Conservation (phyloP, 2,888 invertebrate species). For the Epinotia bilunana region DNA sequence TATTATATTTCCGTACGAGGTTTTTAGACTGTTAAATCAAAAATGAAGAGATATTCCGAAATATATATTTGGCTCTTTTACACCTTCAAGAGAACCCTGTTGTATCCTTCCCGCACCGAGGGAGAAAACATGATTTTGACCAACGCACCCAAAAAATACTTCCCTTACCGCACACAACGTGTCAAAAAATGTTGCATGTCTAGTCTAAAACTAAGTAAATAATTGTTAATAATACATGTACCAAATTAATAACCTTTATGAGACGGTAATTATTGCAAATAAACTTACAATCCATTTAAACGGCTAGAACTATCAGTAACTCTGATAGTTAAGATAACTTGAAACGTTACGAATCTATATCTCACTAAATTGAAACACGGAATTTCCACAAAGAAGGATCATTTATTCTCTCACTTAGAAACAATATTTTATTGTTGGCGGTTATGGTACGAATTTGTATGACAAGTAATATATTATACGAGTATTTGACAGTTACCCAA, state of each 20-base stretch:
- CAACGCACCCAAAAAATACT: too few species aligned
- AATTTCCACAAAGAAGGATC: not conserved
- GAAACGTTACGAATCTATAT: not conserved
- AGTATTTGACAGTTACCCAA: conserved; percentile 1
- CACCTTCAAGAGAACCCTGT: too few species aligned
- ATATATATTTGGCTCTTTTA: too few species aligned
- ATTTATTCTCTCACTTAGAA: not conserved
- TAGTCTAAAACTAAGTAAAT: too few species aligned
- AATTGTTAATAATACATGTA: too few species aligned
- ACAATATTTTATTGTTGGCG: not conserved
- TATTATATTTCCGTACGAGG: too few species aligned
- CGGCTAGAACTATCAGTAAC: not conserved
- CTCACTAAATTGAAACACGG: conserved; percentile 4
- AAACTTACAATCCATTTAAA: not conserved
- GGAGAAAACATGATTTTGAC: too few species aligned
- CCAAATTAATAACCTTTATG: not conserved
- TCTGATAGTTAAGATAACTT: not conserved
- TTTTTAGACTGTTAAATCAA: too few species aligned
- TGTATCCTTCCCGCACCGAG: too few species aligned
- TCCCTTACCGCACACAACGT: too few species aligned
- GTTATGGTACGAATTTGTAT: not conserved
- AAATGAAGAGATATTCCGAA: too few species aligned
- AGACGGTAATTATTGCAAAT: not conserved
- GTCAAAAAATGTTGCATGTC: too few species aligned
- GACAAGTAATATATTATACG: not conserved